These are phyloP conservation scores for Amphipoea lucens DNA, from an alignment of 2,888 invertebrate species.

Conservation along the genomic window DNA sequence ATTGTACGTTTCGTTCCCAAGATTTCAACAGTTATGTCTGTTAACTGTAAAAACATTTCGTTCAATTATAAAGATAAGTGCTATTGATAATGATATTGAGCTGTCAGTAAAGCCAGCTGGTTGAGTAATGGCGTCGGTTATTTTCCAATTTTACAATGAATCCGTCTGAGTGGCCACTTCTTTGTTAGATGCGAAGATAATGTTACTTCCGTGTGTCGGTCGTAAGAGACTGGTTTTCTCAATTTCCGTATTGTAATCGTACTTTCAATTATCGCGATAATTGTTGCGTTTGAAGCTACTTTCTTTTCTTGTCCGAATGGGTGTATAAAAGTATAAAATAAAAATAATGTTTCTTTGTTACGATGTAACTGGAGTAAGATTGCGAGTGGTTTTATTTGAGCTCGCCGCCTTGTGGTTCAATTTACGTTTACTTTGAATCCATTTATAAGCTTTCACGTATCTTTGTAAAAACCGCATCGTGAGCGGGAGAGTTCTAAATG, in stretches of 20 bases:
- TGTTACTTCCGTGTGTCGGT: constrained; percentile 52
- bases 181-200: constrained; percentile 66
- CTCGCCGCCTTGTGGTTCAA: constrained; percentile 30
- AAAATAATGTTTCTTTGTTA: constrained; percentile 40
- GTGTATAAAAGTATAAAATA: constrained; percentile 26
- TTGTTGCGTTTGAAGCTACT: constrained; percentile 56
- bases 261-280: constrained; percentile 61
- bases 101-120: constrained; percentile 61
- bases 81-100: constrained; percentile 68
- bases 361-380: constrained; percentile 26
- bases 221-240: constrained; percentile 51
- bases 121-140: constrained; percentile 61
- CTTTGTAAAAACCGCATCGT: constrained; percentile 27
- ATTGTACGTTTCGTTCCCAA: constrained; percentile 66
- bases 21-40: constrained; percentile 67
- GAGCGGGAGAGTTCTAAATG: constrained; percentile 12
- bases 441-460: constrained; percentile 29
- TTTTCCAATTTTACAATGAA: constrained; percentile 66
- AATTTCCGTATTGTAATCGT: constrained; percentile 58
- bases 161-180: constrained; percentile 57
- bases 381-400: constrained; percentile 39
- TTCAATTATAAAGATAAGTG: constrained; percentile 79
- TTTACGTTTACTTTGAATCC: constrained; percentile 29
- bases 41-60: constrained; percentile 74
- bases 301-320: constrained; percentile 55